Conservation (phyloP, 1,140 invertebrate species). For the Penaeus japonicus region DNA sequence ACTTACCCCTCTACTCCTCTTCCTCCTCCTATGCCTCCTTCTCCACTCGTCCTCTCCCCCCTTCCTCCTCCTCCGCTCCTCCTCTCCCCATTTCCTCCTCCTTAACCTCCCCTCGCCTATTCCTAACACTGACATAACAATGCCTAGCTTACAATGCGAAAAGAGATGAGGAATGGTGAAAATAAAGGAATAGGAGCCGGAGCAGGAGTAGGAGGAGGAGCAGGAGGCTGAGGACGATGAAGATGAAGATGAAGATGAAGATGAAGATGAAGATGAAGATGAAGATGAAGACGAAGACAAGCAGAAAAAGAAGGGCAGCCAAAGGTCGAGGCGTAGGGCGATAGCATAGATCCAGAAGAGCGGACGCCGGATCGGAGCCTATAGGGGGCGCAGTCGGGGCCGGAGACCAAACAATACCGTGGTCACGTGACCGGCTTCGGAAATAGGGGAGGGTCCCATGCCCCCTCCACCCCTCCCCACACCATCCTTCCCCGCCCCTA, state of each 20-base stretch:
- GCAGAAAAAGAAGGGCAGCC: not conserved
- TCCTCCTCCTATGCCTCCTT: not conserved
- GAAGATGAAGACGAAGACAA: not conserved
- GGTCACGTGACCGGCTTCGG: no score
- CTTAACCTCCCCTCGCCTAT: not conserved
- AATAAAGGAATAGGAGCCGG: not conserved
- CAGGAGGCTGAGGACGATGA: not conserved
- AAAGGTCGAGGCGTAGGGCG: not conserved
- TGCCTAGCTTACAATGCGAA: not conserved
- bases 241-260: not conserved
- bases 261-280: not conserved
- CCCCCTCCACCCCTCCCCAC: no score
- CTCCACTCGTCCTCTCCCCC: not conserved
- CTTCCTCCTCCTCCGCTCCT: not conserved
- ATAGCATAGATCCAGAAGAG: no score
- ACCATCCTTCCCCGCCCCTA: no score
- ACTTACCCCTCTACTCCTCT: not conserved
- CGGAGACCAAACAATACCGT: no score
- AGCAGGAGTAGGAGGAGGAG: not conserved
- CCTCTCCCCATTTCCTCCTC: not conserved
- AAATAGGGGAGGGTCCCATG: no score
- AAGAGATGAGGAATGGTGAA: not conserved
- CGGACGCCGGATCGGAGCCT: no score
- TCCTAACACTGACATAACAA: not conserved
- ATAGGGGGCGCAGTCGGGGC: no score